Conservation (phyloP, 2,797 vertebrate species). For the Acomys russatus region DNA sequence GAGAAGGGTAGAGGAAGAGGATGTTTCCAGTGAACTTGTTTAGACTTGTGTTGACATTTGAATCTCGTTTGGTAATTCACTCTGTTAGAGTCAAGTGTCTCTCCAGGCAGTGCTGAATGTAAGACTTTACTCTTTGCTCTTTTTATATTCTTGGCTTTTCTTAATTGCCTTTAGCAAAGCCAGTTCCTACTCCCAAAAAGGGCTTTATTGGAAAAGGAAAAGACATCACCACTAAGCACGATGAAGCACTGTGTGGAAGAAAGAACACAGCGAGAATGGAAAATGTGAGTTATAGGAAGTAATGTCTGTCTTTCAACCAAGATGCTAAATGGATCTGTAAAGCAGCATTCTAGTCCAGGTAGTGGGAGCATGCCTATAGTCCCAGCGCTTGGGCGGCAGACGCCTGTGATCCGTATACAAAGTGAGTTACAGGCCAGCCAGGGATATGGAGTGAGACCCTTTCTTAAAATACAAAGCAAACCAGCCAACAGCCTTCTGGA, state of each 20-base stretch:
- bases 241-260: slow-evolving; percentile 95
- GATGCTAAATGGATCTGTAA: slow-evolving; percentile 50
- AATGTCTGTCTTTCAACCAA: neutral
- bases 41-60: slow-evolving; percentile 1
- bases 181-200: slow-evolving; percentile 93
- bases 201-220: slow-evolving; percentile 97
- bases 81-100: slow-evolving; percentile 14
- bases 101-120: slow-evolving; percentile 36
- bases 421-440: neutral
- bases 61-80: slow-evolving; percentile 31
- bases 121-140: slow-evolving; percentile 63
- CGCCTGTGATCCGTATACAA: too few species aligned
- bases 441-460: neutral
- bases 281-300: slow-evolving; percentile 90
- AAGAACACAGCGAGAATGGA: slow-evolving; percentile 99
- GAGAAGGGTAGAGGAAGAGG: neutral
- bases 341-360: neutral
- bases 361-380: neutral
- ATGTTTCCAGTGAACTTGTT: slow-evolving; percentile 13
- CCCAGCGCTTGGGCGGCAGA: neutral
- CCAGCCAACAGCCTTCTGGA: neutral
- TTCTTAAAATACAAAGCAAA: slow-evolving; percentile 11
- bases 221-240: slow-evolving; percentile 99
- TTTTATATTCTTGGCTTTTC: slow-evolving; percentile 70
- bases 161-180: slow-evolving; percentile 91